Conservation (phyloP, 2,888 invertebrate genomes). For the Nomada ferruginata region DNA sequence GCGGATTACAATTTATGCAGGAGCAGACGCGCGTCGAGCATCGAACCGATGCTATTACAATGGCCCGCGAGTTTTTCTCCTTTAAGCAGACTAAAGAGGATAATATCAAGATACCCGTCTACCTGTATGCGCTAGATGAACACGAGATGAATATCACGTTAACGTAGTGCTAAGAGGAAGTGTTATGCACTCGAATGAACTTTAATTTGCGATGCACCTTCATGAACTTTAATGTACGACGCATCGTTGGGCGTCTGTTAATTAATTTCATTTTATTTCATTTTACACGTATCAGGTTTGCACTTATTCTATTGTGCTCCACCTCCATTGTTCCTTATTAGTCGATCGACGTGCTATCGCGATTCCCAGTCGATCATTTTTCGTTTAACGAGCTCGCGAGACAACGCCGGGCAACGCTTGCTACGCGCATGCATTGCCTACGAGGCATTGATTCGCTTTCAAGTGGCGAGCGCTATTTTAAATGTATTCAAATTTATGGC, state of each 20-base stretch:
- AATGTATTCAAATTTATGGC: slow-evolving; percentile 62
- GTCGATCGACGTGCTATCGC: not conserved
- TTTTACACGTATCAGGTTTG: slow-evolving; percentile 30
- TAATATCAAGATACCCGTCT: slow-evolving; percentile 69
- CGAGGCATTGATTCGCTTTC: slow-evolving; percentile 18
- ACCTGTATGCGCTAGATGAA: slow-evolving; percentile 77
- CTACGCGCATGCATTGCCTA: not conserved
- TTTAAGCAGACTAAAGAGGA: slow-evolving; percentile 60
- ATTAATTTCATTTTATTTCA: slow-evolving; percentile 44
- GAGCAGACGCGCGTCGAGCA: slow-evolving; percentile 69
- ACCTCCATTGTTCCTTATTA: not conserved
- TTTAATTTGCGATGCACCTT: slow-evolving; percentile 56
- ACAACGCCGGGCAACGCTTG: too few relatives aligned
- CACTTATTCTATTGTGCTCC: not conserved
- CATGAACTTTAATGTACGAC: slow-evolving; percentile 56
- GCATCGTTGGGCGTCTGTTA: slow-evolving; percentile 49
- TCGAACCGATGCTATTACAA: slow-evolving; percentile 75
- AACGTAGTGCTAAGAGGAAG: slow-evolving; percentile 59
- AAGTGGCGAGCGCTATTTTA: slow-evolving; percentile 16
- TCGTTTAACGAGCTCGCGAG: not conserved
- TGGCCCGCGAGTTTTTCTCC: slow-evolving; percentile 74
- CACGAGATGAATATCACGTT: slow-evolving; percentile 76
- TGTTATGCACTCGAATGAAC: slow-evolving; percentile 60
- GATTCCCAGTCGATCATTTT: not conserved
- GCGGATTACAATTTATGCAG: slow-evolving; percentile 6